Base-by-base conservation (phyloP, 2,888 invertebrate genomes). In the Acleris sparsana region DNA sequence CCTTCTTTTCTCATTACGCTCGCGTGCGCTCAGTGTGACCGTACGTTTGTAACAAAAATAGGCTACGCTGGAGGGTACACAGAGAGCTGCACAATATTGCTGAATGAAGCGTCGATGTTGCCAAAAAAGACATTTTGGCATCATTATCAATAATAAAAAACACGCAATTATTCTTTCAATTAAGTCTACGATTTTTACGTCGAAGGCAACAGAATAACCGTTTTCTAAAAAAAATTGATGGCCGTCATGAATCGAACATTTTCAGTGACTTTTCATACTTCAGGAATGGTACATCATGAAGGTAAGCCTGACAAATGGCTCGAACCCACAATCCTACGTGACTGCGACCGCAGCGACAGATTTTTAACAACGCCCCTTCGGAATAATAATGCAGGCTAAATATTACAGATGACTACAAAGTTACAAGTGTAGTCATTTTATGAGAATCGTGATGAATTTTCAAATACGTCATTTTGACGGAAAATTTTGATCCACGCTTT, bases 281-380 rank as follows among this genome's bases (percentile, higher is more conserved):
- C 29, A 9, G 49, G 25, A 29, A 52, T 46, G 33, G 48, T 62
- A 62, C 70, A 71, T 71, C 62, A 55, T 68, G 68, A 58, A 60
- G 73, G 77, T 75, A 77, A 79, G 78, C 77, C 72, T 77, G 78
- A 79, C 75, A 76, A 76, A 79, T 72, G 75, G 75, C 70, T 39
- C 43, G 18, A 43, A 53, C 64, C 56, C 65, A 49, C 43, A 33
- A 59, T 59, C 51, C 63, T 67, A 67, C 67, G 67, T 67, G 67
- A 63, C 63, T 56, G 44, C 43, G 57, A 46, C 20, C 57, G 49
- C 62, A 63, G 62, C 62, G 69, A 61, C 63, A 57, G 59, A 60
- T 61, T 69, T 63, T 63, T 66, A 60, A 46, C 66, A 53, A 56
- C 63, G 52, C 65, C 22, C 39, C 48, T 52, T 20, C 39, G 29